These are phyloP conservation scores for Poeciliopsis occidentalis DNA, from an alignment of 2,113 vertebrate species.

Conservation along the genomic window DNA sequence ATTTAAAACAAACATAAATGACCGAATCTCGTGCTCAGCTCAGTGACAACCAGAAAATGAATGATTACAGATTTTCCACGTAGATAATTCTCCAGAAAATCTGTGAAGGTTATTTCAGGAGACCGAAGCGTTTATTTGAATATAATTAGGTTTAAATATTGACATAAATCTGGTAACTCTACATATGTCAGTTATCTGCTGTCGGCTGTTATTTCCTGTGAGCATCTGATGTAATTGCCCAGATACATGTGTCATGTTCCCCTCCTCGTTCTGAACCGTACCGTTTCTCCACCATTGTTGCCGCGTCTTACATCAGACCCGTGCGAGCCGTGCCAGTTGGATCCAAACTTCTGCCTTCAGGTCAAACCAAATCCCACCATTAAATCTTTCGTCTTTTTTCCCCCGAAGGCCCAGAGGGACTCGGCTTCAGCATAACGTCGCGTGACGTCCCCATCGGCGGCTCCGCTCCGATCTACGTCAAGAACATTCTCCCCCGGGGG, in stretches of 20 bases:
- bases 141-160: not conserved
- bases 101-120: not conserved
- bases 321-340: not conserved
- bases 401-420: conserved; percentile 90
- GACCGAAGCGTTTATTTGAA: not conserved
- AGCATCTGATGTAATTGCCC: not conserved
- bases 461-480: conserved; percentile 95
- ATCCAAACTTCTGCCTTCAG: not conserved
- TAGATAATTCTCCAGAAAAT: not conserved
- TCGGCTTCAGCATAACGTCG: conserved; percentile 97
- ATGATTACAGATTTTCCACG: not conserved
- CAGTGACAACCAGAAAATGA: not conserved
- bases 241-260: not conserved
- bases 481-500: conserved; percentile 95
- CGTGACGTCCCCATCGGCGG: conserved; percentile 94
- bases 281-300: not conserved
- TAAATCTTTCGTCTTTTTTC: not conserved
- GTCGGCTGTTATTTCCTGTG: conserved; percentile 1
- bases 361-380: conserved; percentile 11
- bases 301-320: conserved; percentile 19
- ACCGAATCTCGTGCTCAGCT: too few species aligned
- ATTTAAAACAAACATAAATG: too few species aligned
- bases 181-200: not conserved
- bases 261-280: not conserved
- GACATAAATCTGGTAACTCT: not conserved